Percentiles rank a stretch among this genome's conserved stretches.
These are phyloP conservation scores for Limnephilus lunatus DNA, from an alignment of 2,888 invertebrate genomes.

Conservation along the genomic window DNA sequence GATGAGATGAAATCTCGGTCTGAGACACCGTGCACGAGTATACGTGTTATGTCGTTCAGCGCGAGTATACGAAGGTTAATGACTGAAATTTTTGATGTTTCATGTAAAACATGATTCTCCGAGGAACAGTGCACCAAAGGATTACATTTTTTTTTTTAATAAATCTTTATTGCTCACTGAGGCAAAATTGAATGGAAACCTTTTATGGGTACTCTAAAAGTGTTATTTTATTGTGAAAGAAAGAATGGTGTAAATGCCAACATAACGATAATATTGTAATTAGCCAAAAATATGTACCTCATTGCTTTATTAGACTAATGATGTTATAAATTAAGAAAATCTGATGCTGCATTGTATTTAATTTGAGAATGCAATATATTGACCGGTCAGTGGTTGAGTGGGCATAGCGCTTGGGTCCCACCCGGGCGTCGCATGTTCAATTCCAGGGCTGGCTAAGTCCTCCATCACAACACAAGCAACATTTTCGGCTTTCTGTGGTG, in stretches of 20 bases:
- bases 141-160: not conserved
- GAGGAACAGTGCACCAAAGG: not conserved
- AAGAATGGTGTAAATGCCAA: not conserved
- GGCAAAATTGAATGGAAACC: not conserved
- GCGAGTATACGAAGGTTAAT: not conserved
- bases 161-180: not conserved
- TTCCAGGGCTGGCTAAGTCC: no score
- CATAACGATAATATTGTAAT: slow-evolving; percentile 10
- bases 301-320: slow-evolving; percentile 57
- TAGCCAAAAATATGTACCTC: slow-evolving; percentile 63
- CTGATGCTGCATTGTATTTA: not conserved
- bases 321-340: not conserved
- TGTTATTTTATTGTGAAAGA: not conserved
- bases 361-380: not conserved
- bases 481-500: no score
- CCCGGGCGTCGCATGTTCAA: no score
- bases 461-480: no score
- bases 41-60: no score
- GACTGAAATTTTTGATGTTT: not conserved
- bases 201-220: not conserved
- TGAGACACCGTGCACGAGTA: no score
- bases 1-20: no score
- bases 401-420: no score
- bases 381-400: no score
- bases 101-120: not conserved